A percentile compares a stretch with the other conserved stretches of the same genome.
These are phyloP conservation scores for Ditylenchus dipsaci DNA, from an alignment of 1,140 invertebrate species.

Conservation along the genomic window DNA sequence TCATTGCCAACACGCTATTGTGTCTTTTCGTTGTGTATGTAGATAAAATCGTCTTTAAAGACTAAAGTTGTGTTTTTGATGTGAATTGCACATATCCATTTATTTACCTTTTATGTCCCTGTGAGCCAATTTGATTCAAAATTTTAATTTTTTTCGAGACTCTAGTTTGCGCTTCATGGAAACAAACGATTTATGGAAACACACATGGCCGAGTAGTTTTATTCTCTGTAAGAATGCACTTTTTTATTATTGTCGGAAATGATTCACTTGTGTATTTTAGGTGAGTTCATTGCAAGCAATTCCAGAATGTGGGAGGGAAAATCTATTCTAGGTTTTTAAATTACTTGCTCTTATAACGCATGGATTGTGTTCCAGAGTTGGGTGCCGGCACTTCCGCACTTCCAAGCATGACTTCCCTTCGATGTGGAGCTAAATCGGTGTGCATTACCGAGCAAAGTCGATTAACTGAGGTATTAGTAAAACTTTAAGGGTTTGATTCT, in stretches of 20 bases:
- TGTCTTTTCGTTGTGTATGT: too few relatives aligned
- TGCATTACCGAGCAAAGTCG: background rate
- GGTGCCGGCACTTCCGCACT: constrained; percentile 20
- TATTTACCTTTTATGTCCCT: too few relatives aligned
- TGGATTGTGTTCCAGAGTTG: constrained; percentile 17
- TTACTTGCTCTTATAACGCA: too few relatives aligned
- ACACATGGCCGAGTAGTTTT: constrained; percentile 24
- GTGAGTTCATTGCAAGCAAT: constrained; percentile 28
- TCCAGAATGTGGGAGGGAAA: constrained; percentile 12
- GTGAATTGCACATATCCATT: too few relatives aligned
- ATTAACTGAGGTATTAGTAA: background rate
- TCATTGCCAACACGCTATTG: too few relatives aligned
- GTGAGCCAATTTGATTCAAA: too few relatives aligned
- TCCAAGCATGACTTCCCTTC: constrained; percentile 18
- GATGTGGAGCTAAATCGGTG: background rate
- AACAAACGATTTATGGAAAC: constrained; percentile 28
- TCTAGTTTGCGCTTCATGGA: background rate
- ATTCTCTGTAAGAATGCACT: constrained; percentile 23
- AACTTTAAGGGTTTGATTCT: too few relatives aligned
- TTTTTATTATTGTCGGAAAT: background rate
- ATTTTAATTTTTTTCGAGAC: background rate
- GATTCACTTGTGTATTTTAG: constrained; percentile 6
- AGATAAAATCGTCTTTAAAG: too few relatives aligned
- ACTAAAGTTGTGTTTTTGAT: too few relatives aligned
- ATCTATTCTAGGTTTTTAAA: too few relatives aligned